Evolutionary conservation across 2,888 invertebrate species (phyloP), one percentile per base, ranked within the genome.

Genomic region (Cotesia congregata): DNA sequence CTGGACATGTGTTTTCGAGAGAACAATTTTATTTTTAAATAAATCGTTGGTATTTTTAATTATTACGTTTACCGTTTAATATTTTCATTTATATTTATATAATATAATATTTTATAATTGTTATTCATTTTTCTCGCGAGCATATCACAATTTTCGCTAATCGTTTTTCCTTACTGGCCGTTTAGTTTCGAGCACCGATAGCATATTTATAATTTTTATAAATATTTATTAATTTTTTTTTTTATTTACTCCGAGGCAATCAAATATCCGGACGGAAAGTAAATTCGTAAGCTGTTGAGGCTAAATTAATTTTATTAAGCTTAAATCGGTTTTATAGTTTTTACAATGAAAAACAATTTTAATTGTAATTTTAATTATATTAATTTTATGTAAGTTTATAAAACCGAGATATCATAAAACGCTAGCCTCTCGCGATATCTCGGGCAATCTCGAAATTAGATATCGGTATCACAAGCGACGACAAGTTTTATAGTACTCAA

Each of bases 131-230:
- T 83, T 83, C 83, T 83, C 83, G 82, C 85, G 83, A 82, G 67
- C 72, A 82, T 86, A 87, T 87, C 86, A 87, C 86, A 87, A 84
- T 85, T 85, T 87, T 85, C 83, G 81, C 83, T 81, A 73, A 78
- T 79, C 74, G 61, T 77, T 78, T 78, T 59, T 74, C 50, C 65
- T 64, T 65, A 61, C 70, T 77, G 61, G 68, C 41, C 39, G 60
- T 17, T 17, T 50, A 62, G 50, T 69, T 30, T 76, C 40, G 72
- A 76, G 72, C 72, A 72, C 72, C 76, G 61, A 69, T 76, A 70
- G 60, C 39, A 71, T 61, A 40, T 39, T 61, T 39, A 72, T 41
- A 59, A 74, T 41, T 59, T 67, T 12, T 50, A 70, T 30, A 30
- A 30, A 30, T 30, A 30, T 30, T 30, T 30, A 3, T 30, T 3